Conservation (phyloP, 2,888 invertebrate species). For the Brassicogethes aeneus region DNA sequence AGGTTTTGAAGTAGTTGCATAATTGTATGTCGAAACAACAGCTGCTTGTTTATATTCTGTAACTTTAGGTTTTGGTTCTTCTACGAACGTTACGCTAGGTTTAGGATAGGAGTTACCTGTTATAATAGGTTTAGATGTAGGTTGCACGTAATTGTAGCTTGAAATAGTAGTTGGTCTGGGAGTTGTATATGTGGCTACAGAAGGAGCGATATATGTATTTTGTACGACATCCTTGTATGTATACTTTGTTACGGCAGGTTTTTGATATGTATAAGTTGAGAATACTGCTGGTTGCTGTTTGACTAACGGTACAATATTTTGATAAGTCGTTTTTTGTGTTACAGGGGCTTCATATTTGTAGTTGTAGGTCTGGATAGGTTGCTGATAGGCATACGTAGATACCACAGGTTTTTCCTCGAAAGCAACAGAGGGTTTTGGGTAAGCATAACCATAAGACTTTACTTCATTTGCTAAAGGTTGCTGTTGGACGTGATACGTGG, state of each 20-base stretch:
- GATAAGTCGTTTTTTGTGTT: slow-evolving; percentile 1
- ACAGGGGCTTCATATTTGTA: neutral
- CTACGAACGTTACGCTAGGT: slow-evolving; percentile 2
- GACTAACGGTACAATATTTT: slow-evolving; percentile 1
- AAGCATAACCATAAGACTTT: slow-evolving; percentile 28
- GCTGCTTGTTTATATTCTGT: slow-evolving; percentile 9
- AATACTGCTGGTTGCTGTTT: slow-evolving; percentile 17
- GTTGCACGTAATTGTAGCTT: slow-evolving; percentile 7
- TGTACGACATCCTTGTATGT: slow-evolving; percentile 38
- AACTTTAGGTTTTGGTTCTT: slow-evolving; percentile 2
- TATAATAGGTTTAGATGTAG: slow-evolving; percentile 7
- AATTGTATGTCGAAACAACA: slow-evolving; percentile 12
- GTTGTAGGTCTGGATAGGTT: slow-evolving; percentile 5
- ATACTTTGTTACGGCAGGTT: slow-evolving; percentile 39
- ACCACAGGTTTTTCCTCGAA: slow-evolving; percentile 36
- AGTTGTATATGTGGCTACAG: slow-evolving; percentile 1
- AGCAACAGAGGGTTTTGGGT: slow-evolving; percentile 29
- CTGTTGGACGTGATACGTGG: slow-evolving; percentile 9
- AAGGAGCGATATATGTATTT: slow-evolving; percentile 13
- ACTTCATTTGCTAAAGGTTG: slow-evolving; percentile 3
- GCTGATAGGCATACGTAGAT: slow-evolving; percentile 6
- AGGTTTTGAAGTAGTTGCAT: slow-evolving; percentile 7
- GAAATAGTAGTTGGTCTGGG: slow-evolving; percentile 13
- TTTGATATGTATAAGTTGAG: slow-evolving; percentile 29
- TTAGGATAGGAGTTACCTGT: slow-evolving; percentile 3